Evolutionary conservation across 2,888 invertebrate species (phyloP).

Genomic region (Andrena marginata): DNA sequence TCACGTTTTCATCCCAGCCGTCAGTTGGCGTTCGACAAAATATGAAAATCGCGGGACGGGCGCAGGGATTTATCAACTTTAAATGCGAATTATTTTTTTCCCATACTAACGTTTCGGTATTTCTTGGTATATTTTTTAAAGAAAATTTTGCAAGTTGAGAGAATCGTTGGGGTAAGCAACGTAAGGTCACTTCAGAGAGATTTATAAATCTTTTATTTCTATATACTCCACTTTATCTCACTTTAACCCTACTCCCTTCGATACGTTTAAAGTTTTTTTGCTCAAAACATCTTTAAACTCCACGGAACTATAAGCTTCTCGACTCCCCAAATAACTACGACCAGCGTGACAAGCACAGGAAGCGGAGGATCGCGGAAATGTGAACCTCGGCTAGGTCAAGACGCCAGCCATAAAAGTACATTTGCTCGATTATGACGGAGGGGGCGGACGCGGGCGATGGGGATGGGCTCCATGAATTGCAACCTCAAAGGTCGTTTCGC

Average conservation of each 20-base stretch:
- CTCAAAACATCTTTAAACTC: too few species aligned
- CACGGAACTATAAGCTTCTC: neutral
- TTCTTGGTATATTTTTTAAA: too few species aligned
- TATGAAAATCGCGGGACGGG: slow-evolving; percentile 3
- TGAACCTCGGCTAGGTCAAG: slow-evolving; percentile 30
- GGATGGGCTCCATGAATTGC: slow-evolving; percentile 72
- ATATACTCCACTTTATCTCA: too few species aligned
- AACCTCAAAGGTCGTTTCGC: slow-evolving; percentile 81
- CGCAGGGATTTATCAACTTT: neutral
- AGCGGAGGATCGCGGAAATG: slow-evolving; percentile 37
- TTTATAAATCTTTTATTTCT: too few species aligned
- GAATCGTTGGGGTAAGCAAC: too few species aligned
- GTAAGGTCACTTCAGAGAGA: too few species aligned
- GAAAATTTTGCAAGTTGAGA: too few species aligned
- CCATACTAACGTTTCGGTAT: too few species aligned
- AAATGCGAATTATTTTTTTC: neutral
- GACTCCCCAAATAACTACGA: neutral
- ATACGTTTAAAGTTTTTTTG: too few species aligned
- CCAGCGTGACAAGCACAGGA: slow-evolving; percentile 6
- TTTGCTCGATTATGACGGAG: slow-evolving; percentile 65
- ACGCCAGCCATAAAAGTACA: slow-evolving; percentile 65
- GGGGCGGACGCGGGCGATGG: slow-evolving; percentile 51
- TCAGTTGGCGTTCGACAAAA: slow-evolving; percentile 4
- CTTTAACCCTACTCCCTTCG: too few species aligned
- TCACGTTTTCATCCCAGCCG: slow-evolving; percentile 25